phyloP scores from a whole-genome alignment of 2,113 vertebrate species.

The Cryptomyrus ogoouensis region DNA sequence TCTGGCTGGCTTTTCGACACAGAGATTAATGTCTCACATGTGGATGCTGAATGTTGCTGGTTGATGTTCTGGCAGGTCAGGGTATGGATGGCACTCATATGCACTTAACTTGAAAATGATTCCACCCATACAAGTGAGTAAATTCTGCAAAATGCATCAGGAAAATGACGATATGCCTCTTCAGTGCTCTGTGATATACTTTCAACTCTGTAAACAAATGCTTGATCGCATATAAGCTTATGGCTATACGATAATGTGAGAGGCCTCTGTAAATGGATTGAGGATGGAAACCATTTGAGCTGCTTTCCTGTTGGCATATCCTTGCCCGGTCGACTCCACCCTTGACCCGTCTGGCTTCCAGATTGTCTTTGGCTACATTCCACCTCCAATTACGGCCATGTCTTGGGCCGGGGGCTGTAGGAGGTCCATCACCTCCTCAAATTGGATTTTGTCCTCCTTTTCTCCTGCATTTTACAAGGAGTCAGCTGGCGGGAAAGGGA shows the following conservation, averaged over 20 bases:
- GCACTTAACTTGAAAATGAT: not conserved
- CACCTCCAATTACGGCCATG: constrained; percentile 38
- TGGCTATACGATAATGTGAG: not conserved
- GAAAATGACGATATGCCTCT: not conserved
- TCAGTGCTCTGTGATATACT: not conserved
- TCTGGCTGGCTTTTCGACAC: not conserved
- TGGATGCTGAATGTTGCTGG: not conserved
- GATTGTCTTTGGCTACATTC: constrained; percentile 26
- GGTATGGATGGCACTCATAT: not conserved
- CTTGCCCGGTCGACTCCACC: not conserved
- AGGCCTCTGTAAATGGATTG: not conserved
- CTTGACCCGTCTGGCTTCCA: not conserved
- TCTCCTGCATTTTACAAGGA: not conserved
- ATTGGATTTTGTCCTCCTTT: not conserved
- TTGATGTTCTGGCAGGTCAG: not conserved
- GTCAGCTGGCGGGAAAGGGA: not conserved
- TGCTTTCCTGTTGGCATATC: not conserved
- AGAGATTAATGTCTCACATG: not conserved
- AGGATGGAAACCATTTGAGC: not conserved
- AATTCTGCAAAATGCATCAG: not conserved
- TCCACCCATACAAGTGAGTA: not conserved
- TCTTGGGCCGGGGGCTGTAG: not conserved
- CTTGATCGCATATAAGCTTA: not conserved
- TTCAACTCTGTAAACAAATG: not conserved
- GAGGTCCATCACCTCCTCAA: not conserved